Base-by-base conservation (phyloP, 2,113 vertebrate genomes). In the Halichoeres trimaculatus region DNA sequence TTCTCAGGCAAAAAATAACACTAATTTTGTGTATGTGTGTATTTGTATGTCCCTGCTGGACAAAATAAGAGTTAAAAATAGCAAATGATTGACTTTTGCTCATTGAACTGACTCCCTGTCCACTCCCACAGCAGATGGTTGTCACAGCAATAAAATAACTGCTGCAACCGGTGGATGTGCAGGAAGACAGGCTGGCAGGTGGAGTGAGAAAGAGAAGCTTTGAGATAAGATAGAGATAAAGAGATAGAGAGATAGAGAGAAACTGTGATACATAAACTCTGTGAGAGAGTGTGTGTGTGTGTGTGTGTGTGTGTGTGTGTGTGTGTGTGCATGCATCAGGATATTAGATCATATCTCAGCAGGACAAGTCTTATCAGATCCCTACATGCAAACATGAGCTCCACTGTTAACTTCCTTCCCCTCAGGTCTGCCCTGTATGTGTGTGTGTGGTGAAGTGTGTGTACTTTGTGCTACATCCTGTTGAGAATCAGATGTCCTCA, bases 341-440 rank as follows among this genome's bases (percentile, higher is more conserved):
- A 84, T 81, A 80, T 84, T 73, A 57, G 80, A 87, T 89, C 78
- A 80, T 61, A 87, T 87, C 85, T 3, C 71, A 69, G 76, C 57
- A 76, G 83, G 81, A 65, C 16, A 23, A 76, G 54, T 68, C 70
- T 65, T 81, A 87, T 89, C 88, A 63, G 85, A 87, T 89, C 62
- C 43, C 68, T 82, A 68, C 78, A 87, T 85, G 80, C 83, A 85
- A 87, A 87, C 83, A 75, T 53, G 62, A 80, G 64, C 80, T 81
- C 7, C 34, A 40, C 76, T 72, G 63, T 35, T 73, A 41, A 78
- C 64, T 76, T 87, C 84, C 80, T 83, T 61, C 55, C 64, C 70
- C 66, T 70, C 51, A 17, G 19, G n/a, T 54, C 34, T 57, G 53
- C 20, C 22, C 11, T 34, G 51, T 54, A 48, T 60, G 52, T 36